Conservation (phyloP, 1,140 invertebrate species). For the Leptinotarsa lineolata region DNA sequence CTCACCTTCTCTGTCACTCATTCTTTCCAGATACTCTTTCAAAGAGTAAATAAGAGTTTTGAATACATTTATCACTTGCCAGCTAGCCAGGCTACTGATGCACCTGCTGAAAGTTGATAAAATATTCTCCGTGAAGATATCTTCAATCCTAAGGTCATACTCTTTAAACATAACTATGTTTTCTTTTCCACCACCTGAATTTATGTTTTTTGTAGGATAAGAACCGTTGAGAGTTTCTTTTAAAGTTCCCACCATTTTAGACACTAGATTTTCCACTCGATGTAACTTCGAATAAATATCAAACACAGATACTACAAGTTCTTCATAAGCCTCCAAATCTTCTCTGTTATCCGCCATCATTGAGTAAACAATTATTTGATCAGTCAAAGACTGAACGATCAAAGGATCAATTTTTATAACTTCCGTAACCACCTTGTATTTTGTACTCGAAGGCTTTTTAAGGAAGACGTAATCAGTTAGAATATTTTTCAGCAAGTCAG, state of each 20-base stretch:
- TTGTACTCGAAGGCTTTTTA: constrained; percentile 33
- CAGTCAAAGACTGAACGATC: constrained; percentile 40
- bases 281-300: constrained; percentile 50
- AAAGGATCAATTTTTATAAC: constrained; percentile 45
- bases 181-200: constrained; percentile 8
- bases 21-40: constrained; percentile 32
- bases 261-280: constrained; percentile 49
- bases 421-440: constrained; percentile 42
- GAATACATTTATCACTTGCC: constrained; percentile 52
- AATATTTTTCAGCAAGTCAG: constrained; percentile 43
- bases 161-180: constrained; percentile 36
- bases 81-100: constrained; percentile 43
- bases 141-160: constrained; percentile 27
- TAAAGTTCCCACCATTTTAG: constrained; percentile 47
- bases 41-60: constrained; percentile 50
- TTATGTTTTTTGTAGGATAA: background rate
- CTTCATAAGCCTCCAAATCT: constrained; percentile 34
- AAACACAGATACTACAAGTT: constrained; percentile 42
- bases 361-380: constrained; percentile 39
- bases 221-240: constrained; percentile 26
- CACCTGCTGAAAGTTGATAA: constrained; percentile 43
- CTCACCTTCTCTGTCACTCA: constrained; percentile 22
- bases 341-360: constrained; percentile 38
- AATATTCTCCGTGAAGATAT: constrained; percentile 44
- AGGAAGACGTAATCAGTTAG: constrained; percentile 37